Evolutionary conservation across 2,888 invertebrate genomes (phyloP), one percentile per base, ranked within the genome.

Genomic region (Acrobasis suavella): DNA sequence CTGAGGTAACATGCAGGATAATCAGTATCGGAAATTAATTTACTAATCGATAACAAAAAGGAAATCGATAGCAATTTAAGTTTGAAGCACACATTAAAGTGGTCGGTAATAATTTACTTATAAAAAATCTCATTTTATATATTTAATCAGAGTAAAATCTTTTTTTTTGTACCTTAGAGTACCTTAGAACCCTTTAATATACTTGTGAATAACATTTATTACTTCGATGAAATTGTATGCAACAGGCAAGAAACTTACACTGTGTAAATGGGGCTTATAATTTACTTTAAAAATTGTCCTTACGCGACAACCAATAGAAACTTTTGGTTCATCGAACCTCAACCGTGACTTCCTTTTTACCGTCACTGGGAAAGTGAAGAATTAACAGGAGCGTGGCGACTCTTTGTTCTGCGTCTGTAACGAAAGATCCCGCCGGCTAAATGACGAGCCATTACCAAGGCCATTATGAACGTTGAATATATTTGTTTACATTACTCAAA

Each of bases 321-420:
- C 65, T 54, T 46, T 22, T 46, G 63, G 86, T 74, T 80, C 86
- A 86, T 82, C 76, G 86, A 89, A 82, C 89, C 80, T 76, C 68
- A 70, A 68, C 84, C 91, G 87, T 91, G 91, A 91, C 91, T 91
- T 91, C 91, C 91, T 87, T 82, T 89, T 91, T 88, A 91, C 85
- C 85, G 76, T 77, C 72, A 73, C 80, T 87, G 87, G 83, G 89
- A 89, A 89, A 89, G 86, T 83, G 75, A 78, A 73, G 81, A 85
- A 85, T 84, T 83, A 87, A 86, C 85, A 89, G 86, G 83, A 85
- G 83, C 85, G 86, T 83, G 69, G 81, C 83, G 77, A 76, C 72
- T 75, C 82, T 88, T 89, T 91, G 91, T 89, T 88, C 83, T 82
- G 69, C 75, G 68, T 72, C 80, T 83, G 81, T 77, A 78, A 82